Base-by-base conservation (phyloP, 2,113 vertebrate genomes). In the Blennius ocellaris region DNA sequence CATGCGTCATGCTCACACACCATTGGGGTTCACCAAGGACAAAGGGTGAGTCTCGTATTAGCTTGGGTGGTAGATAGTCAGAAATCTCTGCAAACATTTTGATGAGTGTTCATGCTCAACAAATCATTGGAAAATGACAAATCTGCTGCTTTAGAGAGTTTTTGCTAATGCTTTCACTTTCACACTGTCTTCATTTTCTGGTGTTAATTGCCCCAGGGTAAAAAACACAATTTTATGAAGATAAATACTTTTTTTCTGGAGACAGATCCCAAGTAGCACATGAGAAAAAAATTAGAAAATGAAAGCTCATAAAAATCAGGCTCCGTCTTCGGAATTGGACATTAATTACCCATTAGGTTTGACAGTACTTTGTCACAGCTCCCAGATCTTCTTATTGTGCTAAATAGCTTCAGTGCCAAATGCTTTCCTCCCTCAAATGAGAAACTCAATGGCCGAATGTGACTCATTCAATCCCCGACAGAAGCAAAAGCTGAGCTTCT, bases 331-430 rank as follows among this genome's bases (percentile, higher is more conserved):
- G 52, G 39, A 68, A 80, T 74, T 30, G 73, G 61, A 64, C 64
- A 58, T 69, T 76, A 81, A 83, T 81, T 85, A 67, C 64, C 52
- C 52, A 70, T 83, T 83, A 69, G 17, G 14, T 66, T 59, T 75
- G 58, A 75, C 38, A 48, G 78, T 50, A 61, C 72, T 82, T 78
- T 84, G 59, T 82, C 59, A 72, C 64, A 73, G 43, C 60, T 55
- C 59, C 71, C 58, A 71, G 40, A 81, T 78, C 55, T 53, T 43
- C 56, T 63, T 40, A 67, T 50, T 83, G 17, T 69, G 47, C 60
- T 65, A 49, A 80, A 89, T 70, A 52, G 51, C 14, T 62, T 73
- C 16, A 11, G 17, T 69, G 62, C 78, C 49, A 61, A 81, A 78
- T 81, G 52, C 57, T 57, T 73, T 81, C 14, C 68, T 65, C 6